phyloP scores from a whole-genome alignment of 2,797 vertebrate species.

The Nasua narica region DNA sequence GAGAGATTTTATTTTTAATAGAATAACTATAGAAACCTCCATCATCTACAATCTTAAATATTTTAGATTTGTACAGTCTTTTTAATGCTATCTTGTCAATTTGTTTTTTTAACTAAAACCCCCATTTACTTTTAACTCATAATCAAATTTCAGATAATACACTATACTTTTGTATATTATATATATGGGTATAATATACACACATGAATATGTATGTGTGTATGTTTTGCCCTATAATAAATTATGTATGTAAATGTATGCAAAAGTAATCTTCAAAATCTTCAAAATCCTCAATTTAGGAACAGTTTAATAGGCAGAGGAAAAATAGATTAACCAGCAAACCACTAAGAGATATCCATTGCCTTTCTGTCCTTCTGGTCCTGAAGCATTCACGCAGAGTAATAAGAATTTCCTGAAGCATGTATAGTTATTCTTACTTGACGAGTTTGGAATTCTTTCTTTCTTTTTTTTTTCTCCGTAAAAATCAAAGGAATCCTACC shows the following conservation, averaged over 20 bases:
- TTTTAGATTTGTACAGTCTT: background rate
- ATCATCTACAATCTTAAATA: background rate
- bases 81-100: background rate
- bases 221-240: background rate
- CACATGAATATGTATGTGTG: background rate
- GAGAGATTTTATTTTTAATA: background rate
- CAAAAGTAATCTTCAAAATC: background rate
- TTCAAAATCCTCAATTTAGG: background rate
- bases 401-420: conserved; percentile 66
- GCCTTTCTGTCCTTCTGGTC: background rate
- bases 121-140: background rate
- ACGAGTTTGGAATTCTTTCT: conserved; percentile 55
- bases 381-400: conserved; percentile 57
- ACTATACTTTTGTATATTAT: background rate
- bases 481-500: conserved; percentile 78
- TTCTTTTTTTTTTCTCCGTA: conserved; percentile 51
- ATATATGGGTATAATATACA: background rate
- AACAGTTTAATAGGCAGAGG: background rate
- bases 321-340: background rate
- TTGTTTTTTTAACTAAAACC: background rate
- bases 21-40: background rate
- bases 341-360: background rate
- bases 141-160: background rate
- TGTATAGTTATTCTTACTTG: conserved; percentile 55
- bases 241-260: background rate